Evolutionary conservation across 2,113 vertebrate genomes (phyloP), one percentile per base, ranked within the genome.

Genomic region (Cyanoramphus novaezelandiae): DNA sequence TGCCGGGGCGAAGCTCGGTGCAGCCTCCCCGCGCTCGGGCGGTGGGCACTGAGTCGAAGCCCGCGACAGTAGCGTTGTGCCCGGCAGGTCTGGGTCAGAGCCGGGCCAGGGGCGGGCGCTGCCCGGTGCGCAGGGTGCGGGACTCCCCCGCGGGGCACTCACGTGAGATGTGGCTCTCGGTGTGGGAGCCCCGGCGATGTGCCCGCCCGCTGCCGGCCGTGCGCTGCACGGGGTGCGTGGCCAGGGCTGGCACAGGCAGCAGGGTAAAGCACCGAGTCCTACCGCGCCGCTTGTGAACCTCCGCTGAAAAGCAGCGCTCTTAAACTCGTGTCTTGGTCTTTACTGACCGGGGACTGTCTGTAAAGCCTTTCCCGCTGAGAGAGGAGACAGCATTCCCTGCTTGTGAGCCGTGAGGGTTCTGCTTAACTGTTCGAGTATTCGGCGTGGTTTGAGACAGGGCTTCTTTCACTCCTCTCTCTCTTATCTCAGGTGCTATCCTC

Each of bases 141-240:
- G n/a, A 23, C 59, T 67, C 13, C 33, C 27, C 25, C 1, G 9
- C 0, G 50, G 47, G 23, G 3, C 25, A 53, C 21, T 17, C 11
- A 1, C 0, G 3, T 14, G 78, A 52, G 85, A 49, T 2, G 15
- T 1, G 10, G 49, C 70, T 64, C 28, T 39, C 2, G 2, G 6
- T 6, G 29, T 35, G 63, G 16, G 41, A 70, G 25, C 35, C 39
- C 18, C 5, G 8, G n/a, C 25, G 59, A 14, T 0, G 60, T 13
- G 43, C 19, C 37, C 19, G 7, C 29, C 33, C 1, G 3, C 46
- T 70, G 76, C 28, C 63, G 15, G 31, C 49, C 25, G 29, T 3
- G 0, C 1, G 14, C 9, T 55, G 43, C 18, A 63, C 0, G 2
- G 15, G 7, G 11, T 37, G 35, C 13, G 28, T 0, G 2, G 31